Conservation (phyloP, 2,888 invertebrate genomes). For the Epirrita christyi region DNA sequence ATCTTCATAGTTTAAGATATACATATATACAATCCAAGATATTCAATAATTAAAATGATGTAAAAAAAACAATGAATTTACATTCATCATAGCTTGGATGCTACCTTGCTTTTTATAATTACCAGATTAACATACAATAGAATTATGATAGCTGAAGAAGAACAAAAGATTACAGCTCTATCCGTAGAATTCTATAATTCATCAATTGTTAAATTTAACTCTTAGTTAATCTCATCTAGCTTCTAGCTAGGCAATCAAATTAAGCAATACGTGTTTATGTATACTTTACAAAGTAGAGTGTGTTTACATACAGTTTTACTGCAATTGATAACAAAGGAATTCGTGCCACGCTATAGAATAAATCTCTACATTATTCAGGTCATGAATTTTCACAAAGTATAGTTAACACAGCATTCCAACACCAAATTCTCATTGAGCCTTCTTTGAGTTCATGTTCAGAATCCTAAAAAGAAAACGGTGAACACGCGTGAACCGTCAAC, state of each 20-base stretch:
- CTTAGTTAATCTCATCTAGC: too few species aligned
- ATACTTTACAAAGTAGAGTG: not conserved
- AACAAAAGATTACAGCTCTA: conserved; percentile 10
- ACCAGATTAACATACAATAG: conserved; percentile 42
- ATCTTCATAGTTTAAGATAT: too few species aligned
- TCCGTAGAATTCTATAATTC: not conserved
- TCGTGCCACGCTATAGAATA: conserved; percentile 13
- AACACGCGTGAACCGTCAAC: conserved; percentile 35
- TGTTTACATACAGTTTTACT: conserved; percentile 8
- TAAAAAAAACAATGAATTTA: too few species aligned
- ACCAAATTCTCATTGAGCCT: conserved; percentile 29
- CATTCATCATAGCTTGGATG: not conserved
- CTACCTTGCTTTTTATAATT: conserved; percentile 13
- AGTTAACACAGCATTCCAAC: conserved; percentile 31
- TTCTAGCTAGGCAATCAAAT: too few species aligned
- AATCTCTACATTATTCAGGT: conserved; percentile 9
- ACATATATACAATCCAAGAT: too few species aligned
- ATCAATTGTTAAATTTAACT: too few species aligned
- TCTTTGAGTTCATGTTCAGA: conserved; percentile 39
- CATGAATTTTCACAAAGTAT: conserved; percentile 30
- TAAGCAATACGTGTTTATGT: too few species aligned
- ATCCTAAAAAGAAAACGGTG: conserved; percentile 48
- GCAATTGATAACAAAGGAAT: conserved; percentile 21
- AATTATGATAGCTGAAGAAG: conserved; percentile 27
- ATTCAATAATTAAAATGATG: too few species aligned